A percentile compares a stretch with the other conserved stretches of the same genome.
phyloP scores from a whole-genome alignment of 23 tunicate genomes.

The Clavelina lepadiformis region DNA sequence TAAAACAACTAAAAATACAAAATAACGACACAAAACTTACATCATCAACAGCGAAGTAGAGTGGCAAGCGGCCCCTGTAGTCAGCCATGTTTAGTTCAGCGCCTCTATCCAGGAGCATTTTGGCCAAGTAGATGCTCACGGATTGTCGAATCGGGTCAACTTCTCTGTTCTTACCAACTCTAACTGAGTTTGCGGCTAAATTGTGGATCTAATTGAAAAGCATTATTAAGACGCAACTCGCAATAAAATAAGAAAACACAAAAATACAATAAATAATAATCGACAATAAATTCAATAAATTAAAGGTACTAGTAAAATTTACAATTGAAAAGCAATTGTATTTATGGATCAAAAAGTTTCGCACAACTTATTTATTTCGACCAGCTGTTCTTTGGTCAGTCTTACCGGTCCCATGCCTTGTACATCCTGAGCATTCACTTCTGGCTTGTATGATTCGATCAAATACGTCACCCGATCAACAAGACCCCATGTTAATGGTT shows the following conservation, averaged over 20 bases:
- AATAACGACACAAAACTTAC: too few species aligned
- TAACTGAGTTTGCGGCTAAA: constrained; percentile 63
- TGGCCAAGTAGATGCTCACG: constrained; percentile 70
- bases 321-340: background rate
- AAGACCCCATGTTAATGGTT: constrained; percentile 69
- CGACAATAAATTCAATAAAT: too few species aligned
- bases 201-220: constrained; percentile 62
- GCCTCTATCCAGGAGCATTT: constrained; percentile 68
- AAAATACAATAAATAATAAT: too few species aligned
- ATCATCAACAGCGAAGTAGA: constrained; percentile 89
- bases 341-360: too few species aligned
- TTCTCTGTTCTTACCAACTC: constrained; percentile 23
- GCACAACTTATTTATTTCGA: too few species aligned
- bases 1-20: too few species aligned
- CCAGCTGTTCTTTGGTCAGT: too few species aligned
- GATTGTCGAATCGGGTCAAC: constrained; percentile 45
- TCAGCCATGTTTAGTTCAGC: constrained; percentile 88
- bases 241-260: too few species aligned
- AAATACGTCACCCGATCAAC: constrained; percentile 66
- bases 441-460: constrained; percentile 59
- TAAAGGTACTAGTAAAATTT: too few species aligned
- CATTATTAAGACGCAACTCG: background rate
- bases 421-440: constrained; percentile 83
- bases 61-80: constrained; percentile 80
- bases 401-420: constrained; percentile 90